Evolutionary conservation across 1,140 invertebrate species (phyloP), one percentile per base, ranked within the genome.

Genomic region (Neodiprion pinetum): DNA sequence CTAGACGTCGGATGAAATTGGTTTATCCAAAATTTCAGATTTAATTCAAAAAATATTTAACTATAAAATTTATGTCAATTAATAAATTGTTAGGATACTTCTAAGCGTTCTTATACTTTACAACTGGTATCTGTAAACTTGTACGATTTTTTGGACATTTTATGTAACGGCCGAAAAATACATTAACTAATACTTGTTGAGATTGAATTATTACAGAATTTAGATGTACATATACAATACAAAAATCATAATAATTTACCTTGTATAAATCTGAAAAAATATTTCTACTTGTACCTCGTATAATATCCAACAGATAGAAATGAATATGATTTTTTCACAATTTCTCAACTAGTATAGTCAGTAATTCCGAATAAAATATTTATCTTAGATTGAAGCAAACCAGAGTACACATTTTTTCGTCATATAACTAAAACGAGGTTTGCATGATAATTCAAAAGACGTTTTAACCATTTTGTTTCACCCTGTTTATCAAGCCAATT

Each of bases 1-100:
- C 84, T 78, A 78, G 76, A 80, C 79, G 72, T 77, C 82, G 75
- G 79, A 77, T 81, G 80, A 40, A 75, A 75, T 23, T 61, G 53
- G n/a, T 61, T 14, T 14, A 61, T 14, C 53, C 53, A 61, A 79
- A 76, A 78, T 73, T 75, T 66, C 47, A 28, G 70, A 17, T 66
- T 67, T 48, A 66, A 53, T 74, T 9, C 73, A 28, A 73, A 40
- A 73, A 72, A 77, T 75, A 71, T 9, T 74, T 48, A 48, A 66
- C 21, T 74, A 61, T 68, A 50, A 69, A 61, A 40, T 28, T 68
- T 49, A 74, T 72, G 65, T 70, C 3, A 53, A 72, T 73, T 66
- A 14, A 76, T 66, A 74, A 61, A 66, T 75, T 74, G 70, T 48
- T 61, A 74, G 28, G 23, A 21, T 72, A 73, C 50, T 73, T 53